Evolutionary conservation across 2,797 vertebrate genomes (phyloP), one percentile per base, ranked within the genome.

Genomic region (Protonibea diacanthus): DNA sequence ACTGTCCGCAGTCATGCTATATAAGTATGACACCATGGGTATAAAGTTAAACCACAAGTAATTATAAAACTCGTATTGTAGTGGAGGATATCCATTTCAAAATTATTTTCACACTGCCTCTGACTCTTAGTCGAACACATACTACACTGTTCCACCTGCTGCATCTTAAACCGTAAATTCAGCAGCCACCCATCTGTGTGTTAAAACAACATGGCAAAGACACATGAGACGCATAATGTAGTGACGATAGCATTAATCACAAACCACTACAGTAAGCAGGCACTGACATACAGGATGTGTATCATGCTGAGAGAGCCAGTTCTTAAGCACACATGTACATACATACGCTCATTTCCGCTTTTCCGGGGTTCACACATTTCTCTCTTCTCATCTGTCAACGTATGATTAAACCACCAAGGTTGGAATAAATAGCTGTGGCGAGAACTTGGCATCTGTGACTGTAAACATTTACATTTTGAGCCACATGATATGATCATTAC

Each of bases 391-490:
- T 87, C 57, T 77, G 49, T 78, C 45, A 2, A 20, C 40, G 5
- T 58, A 27, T 40, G 78, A 81, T 75, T 61, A 78, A 58, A 64
- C 51, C 21, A 33, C 57, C 17, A 7, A 15, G 45, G 20, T 25
- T 29, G 27, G 56, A 33, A 27, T 25, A n/a, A 81, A 78, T 82
- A 45, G 33, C 13, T 83, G 79, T n/a, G 71, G 83, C 0, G 2
- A 58, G 67, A 29, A 51, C 59, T 80, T 82, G 58, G 60, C 56
- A 58, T 72, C 55, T 53, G 48, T 23, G 48, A 63, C 75, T 15
- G 12, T 71, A 73, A 49, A 82, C 62, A 73, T 86, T 78, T 82
- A 76, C 65, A 71, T 61, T 82, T 25, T 8, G 6, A 63, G 67
- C 58, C 47, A 73, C 42, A 45, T 69, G 61, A 81, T 81, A 47